Percentiles rank a stretch among this genome's conserved stretches.
phyloP scores from a whole-genome alignment of 2,888 invertebrate species.

The Tineola bisselliella region DNA sequence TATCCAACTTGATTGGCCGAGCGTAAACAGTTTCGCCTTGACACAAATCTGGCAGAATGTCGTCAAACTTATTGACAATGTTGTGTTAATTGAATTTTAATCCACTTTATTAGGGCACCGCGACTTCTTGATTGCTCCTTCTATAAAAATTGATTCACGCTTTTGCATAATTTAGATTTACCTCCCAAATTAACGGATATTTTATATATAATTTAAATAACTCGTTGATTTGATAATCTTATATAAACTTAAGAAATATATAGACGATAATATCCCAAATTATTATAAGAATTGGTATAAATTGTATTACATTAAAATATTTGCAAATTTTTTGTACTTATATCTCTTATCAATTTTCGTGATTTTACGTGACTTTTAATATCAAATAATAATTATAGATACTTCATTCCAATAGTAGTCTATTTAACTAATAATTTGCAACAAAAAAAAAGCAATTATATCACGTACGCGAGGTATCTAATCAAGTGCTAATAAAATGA shows the following conservation, averaged over 20 bases:
- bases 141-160: too few relatives aligned
- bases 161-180: too few relatives aligned
- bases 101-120: not conserved
- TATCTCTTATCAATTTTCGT: not conserved
- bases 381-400: not conserved
- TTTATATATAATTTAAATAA: too few relatives aligned
- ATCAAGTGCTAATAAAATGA: not conserved
- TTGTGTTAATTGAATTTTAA: slow-evolving; percentile 40
- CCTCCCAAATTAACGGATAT: too few relatives aligned
- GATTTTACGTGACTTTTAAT: not conserved
- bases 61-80: slow-evolving; percentile 28
- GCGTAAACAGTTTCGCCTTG: slow-evolving; percentile 37
- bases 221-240: too few relatives aligned
- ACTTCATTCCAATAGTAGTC: not conserved
- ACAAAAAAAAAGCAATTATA: not conserved
- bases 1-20: slow-evolving; percentile 15
- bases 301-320: too few relatives aligned
- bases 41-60: slow-evolving; percentile 24
- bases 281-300: too few relatives aligned
- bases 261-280: too few relatives aligned
- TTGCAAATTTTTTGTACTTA: too few relatives aligned
- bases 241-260: too few relatives aligned
- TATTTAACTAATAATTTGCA: not conserved
- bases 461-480: not conserved
- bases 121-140: too few relatives aligned